These are phyloP conservation scores for Styela clava DNA, from an alignment of 23 tunicate species.

Conservation along the genomic window DNA sequence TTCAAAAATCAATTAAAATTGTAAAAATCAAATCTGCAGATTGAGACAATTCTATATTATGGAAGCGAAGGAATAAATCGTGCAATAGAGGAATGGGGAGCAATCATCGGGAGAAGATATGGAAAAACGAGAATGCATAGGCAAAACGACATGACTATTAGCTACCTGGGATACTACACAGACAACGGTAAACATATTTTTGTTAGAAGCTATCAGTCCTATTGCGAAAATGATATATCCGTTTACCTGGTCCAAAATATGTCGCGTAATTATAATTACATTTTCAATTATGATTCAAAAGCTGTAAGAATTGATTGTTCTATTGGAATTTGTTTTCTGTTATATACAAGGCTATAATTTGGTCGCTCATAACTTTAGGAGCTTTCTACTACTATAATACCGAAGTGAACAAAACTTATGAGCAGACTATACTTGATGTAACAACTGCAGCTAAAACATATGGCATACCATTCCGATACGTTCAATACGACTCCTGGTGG, in stretches of 20 bases:
- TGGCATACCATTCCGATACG: slow-evolving; percentile 69
- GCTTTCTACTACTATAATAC: slow-evolving; percentile 91
- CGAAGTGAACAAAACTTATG: slow-evolving; percentile 75
- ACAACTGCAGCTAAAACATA: slow-evolving; percentile 28
- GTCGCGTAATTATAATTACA: too few species aligned
- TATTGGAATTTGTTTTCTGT: too few species aligned
- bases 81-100: slow-evolving; percentile 81
- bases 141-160: slow-evolving; percentile 71
- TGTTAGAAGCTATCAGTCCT: neutral
- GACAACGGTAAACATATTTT: slow-evolving; percentile 59
- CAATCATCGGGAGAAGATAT: slow-evolving; percentile 46
- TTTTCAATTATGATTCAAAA: too few species aligned
- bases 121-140: slow-evolving; percentile 42
- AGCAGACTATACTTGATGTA: slow-evolving; percentile 71
- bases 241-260: neutral
- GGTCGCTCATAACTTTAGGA: too few species aligned
- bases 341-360: too few species aligned
- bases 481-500: slow-evolving; percentile 98
- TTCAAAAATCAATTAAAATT: too few species aligned
- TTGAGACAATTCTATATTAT: slow-evolving; percentile 82
- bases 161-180: slow-evolving; percentile 86
- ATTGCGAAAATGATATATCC: neutral
- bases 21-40: too few species aligned
- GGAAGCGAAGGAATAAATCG: slow-evolving; percentile 55
- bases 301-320: too few species aligned